Evolutionary conservation across 1,140 invertebrate genomes (phyloP).

Genomic region (Radopholus similis): DNA sequence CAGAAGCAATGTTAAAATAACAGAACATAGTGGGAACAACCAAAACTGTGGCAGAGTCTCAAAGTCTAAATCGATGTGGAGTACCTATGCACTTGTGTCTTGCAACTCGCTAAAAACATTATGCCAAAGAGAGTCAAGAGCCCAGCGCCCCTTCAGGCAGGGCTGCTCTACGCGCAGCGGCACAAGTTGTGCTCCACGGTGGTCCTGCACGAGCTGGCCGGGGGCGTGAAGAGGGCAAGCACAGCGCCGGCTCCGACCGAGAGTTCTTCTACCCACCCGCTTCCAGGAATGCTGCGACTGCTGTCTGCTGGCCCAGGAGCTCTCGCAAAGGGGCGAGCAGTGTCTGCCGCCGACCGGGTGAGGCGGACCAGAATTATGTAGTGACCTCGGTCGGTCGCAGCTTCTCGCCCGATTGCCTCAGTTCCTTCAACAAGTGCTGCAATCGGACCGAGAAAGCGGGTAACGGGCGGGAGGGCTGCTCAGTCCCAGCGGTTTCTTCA

Average conservation of each 20-base stretch:
- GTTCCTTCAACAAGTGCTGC: constrained; percentile 57
- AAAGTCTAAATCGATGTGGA: no score
- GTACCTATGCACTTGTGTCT: no score
- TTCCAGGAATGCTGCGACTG: constrained; percentile 58
- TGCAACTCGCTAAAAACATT: no score
- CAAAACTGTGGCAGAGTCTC: no score
- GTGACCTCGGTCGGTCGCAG: neutral
- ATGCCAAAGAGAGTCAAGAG: no score
- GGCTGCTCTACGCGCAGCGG: neutral
- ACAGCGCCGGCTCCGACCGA: neutral
- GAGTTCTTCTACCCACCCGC: no score
- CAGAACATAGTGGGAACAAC: no score
- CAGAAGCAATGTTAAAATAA: no score
- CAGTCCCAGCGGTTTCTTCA: neutral
- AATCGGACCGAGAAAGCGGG: neutral
- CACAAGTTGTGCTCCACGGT: neutral
- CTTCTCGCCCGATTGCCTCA: constrained; percentile 49
- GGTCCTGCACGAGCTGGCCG: constrained; percentile 6
- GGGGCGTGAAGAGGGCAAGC: neutral
- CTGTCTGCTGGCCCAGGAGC: constrained; percentile 55
- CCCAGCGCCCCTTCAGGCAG: no score
- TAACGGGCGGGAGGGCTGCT: neutral
- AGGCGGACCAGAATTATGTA: neutral
- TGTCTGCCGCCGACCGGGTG: constrained; percentile 52
- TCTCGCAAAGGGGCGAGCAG: constrained; percentile 36